A percentile compares a stretch with the other conserved stretches of the same genome.
Conservation (phyloP, 2,113 vertebrate genomes). For the Melanerpes formicivorus region DNA sequence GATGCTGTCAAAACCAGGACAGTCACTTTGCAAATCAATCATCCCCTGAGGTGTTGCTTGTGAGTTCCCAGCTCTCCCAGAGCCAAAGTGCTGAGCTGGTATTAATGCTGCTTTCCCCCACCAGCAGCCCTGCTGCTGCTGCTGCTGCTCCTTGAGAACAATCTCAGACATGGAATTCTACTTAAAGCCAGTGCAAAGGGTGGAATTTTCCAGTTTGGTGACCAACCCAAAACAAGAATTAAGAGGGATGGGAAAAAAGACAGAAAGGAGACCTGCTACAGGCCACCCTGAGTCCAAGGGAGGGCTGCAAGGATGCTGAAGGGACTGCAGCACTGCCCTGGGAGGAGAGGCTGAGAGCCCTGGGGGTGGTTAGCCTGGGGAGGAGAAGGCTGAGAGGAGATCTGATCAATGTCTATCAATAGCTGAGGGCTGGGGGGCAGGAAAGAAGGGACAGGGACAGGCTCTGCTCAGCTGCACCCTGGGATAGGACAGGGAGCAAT, state of each 20-base stretch:
- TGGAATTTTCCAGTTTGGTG: constrained; percentile 14
- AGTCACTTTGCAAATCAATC: constrained; percentile 61
- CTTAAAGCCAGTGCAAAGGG: constrained; percentile 29
- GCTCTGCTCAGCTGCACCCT: too few relatives aligned
- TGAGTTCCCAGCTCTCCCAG: constrained; percentile 38
- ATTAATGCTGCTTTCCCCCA: background rate
- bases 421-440: too few relatives aligned
- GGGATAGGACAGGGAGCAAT: too few relatives aligned
- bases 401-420: too few relatives aligned
- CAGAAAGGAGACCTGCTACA: background rate
- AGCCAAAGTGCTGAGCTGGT: background rate
- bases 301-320: too few relatives aligned
- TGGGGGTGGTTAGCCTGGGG: too few relatives aligned
- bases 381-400: too few relatives aligned
- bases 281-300: background rate
- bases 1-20: constrained; percentile 43
- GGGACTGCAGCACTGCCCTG: too few relatives aligned
- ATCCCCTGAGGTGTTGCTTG: constrained; percentile 29
- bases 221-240: constrained; percentile 1
- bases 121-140: fast-evolving
- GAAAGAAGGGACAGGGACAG: too few relatives aligned
- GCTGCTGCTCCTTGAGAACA: background rate
- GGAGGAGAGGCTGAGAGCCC: too few relatives aligned
- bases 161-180: constrained; percentile 41
- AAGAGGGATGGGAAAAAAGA: constrained; percentile 14